Base-by-base conservation (phyloP, 2,113 vertebrate species). In the Acrocephalus arundinaceus region DNA sequence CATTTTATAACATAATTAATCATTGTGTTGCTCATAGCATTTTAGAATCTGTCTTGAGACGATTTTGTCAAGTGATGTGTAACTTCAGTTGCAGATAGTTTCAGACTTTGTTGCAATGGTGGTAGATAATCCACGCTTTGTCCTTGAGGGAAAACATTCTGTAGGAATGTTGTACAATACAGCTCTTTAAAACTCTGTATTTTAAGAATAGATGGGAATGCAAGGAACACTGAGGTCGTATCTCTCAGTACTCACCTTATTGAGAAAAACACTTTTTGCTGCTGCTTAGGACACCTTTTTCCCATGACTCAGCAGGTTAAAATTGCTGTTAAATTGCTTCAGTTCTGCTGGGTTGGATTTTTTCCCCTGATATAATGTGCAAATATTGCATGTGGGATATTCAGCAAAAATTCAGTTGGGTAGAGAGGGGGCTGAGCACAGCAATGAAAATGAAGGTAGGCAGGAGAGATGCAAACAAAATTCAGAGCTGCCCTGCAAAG, bases 241-340 rank as follows among this genome's bases (percentile, higher is more conserved):
- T n/a, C 45, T 87, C 61, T 39, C 22, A 65, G 75, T 28, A 39
- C 71, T 89, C 70, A 57, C 79, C 49, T 91, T 79, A 41, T 13
- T 61, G 65, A 77, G 76, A 30, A 85, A 82, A 94, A 46, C 62
- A 89, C 39, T 63, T 81, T 63, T 43, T 89, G 39, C 58, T 95
- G 77, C 77, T 84, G 67, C 46, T 87, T 25, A 71, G 55, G 48
- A 75, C 43, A 27, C 57, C 83, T 90, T 86, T 89, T 94, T 28
- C 88, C 49, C 25, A 41, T 95, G 76, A 86, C 70, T 95, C 94
- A 93, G 92, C 85, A 78, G 46, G 57, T 88, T 77, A 88, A 96
- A 95, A 77, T 77, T 95, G 87, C 87, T 83, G 67, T 66, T 93
- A 75, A 91, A 66, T 89, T 57, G 39, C 33, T 91, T 89, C 67